These are phyloP conservation scores for Chascanopsetta lugubris DNA, from an alignment of 2,113 vertebrate species.

Conservation along the genomic window DNA sequence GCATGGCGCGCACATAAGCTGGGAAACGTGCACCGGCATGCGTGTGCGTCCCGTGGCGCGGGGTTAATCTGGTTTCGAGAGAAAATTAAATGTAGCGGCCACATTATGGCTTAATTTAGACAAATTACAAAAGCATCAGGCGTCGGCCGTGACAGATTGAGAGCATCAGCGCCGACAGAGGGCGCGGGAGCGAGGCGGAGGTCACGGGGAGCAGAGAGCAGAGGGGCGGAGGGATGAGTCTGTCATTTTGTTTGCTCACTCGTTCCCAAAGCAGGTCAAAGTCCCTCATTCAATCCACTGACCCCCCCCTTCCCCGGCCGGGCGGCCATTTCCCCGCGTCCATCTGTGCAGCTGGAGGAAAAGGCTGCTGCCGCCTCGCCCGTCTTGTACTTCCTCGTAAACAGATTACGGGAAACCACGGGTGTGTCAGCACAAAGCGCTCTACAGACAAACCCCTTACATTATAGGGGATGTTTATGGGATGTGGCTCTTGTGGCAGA, in stretches of 20 bases:
- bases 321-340: constrained; percentile 9
- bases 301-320: constrained; percentile 35
- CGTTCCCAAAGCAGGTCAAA: constrained; percentile 55
- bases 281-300: constrained; percentile 37
- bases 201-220: constrained; percentile 50
- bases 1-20: constrained; percentile 1
- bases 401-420: constrained; percentile 31
- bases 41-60: constrained; percentile 49
- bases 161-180: constrained; percentile 48
- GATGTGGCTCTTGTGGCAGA: neutral
- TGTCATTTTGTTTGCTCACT: constrained; percentile 52
- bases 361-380: constrained; percentile 18
- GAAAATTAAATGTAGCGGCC: constrained; percentile 68
- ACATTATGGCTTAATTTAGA: constrained; percentile 69
- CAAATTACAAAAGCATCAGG: constrained; percentile 66
- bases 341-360: constrained; percentile 25
- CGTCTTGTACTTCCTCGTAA: constrained; percentile 26
- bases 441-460: constrained; percentile 1
- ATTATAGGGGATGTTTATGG: neutral
- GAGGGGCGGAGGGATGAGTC: constrained; percentile 33
- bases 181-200: constrained; percentile 30
- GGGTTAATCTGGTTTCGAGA: constrained; percentile 73
- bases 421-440: neutral
- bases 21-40: constrained; percentile 28
- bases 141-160: constrained; percentile 71